Percentiles rank a stretch among this genome's conserved stretches.
These are phyloP conservation scores for Diplazon laetatorius DNA, from an alignment of 2,888 invertebrate genomes.

Conservation along the genomic window DNA sequence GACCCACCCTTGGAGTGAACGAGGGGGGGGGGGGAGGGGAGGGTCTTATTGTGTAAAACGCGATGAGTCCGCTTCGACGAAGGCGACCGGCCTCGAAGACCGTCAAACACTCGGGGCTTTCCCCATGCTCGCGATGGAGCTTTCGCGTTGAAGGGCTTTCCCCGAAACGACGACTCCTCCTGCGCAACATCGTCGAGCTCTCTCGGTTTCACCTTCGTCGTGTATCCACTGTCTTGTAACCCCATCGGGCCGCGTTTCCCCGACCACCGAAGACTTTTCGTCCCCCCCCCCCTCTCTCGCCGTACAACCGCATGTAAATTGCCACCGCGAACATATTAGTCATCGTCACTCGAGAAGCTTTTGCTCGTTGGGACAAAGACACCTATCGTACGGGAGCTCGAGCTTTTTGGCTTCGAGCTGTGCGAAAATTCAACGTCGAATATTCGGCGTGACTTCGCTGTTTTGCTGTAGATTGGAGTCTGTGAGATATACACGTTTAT, in stretches of 20 bases:
- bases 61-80: background rate
- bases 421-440: background rate
- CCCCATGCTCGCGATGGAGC: background rate
- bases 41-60: no score
- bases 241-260: no score
- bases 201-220: background rate
- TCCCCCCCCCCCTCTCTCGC: no score
- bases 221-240: no score
- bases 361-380: background rate
- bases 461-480: no score
- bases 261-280: no score
- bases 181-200: no score
- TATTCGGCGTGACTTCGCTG: background rate
- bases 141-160: conserved; percentile 15
- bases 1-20: background rate
- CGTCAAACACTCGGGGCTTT: conserved; percentile 2
- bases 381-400: background rate
- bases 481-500: no score
- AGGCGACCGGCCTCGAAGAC: background rate
- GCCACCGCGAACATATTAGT: conserved; percentile 77
- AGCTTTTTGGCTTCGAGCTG: conserved; percentile 12
- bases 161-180: conserved; percentile 5
- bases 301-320: conserved; percentile 75
- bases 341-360: conserved; percentile 73
- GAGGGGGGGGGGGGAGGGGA: no score